A percentile compares a stretch with the other conserved stretches of the same genome.
Evolutionary conservation across 2,888 invertebrate species (phyloP).

Genomic region (Chrysodeixis includens): DNA sequence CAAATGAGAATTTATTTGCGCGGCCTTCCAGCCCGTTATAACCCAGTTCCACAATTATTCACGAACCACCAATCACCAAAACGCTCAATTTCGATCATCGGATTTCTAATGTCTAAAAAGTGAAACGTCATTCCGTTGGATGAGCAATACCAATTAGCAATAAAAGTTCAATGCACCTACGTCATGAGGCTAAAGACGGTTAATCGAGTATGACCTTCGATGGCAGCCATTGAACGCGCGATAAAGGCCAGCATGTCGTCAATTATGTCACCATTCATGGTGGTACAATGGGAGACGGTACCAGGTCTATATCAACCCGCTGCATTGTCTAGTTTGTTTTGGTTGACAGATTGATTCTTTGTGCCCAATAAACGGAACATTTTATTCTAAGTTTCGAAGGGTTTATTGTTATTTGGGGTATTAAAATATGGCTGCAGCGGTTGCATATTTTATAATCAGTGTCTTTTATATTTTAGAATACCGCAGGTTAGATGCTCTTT

Average conservation of each 20-base stretch:
- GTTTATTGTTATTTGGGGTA: constrained; percentile 10
- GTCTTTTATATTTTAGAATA: neutral
- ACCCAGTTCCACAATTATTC: constrained; percentile 22
- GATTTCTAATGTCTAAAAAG: constrained; percentile 49
- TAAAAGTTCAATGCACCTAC: constrained; percentile 57
- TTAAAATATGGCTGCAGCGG: neutral
- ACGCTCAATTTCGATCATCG: constrained; percentile 31
- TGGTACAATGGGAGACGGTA: constrained; percentile 64
- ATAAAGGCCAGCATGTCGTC: constrained; percentile 65
- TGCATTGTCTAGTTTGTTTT: constrained; percentile 54
- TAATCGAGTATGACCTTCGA: constrained; percentile 68
- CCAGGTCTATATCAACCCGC: constrained; percentile 35
- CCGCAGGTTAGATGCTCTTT: neutral
- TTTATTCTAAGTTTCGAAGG: constrained; percentile 12
- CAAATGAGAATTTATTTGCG: neutral
- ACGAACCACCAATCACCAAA: constrained; percentile 29
- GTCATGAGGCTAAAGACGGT: constrained; percentile 56
- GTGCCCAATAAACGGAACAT: constrained; percentile 24
- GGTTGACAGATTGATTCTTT: constrained; percentile 37
- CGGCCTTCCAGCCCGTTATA: constrained; percentile 18
- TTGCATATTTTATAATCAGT: neutral
- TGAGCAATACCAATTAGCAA: constrained; percentile 47
- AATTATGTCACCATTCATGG: constrained; percentile 71
- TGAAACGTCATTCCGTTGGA: constrained; percentile 42
- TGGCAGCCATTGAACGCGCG: constrained; percentile 56